Evolutionary conservation across 2,888 invertebrate species (phyloP), one percentile per base, ranked within the genome.

Genomic region (Epinotia bilunana): DNA sequence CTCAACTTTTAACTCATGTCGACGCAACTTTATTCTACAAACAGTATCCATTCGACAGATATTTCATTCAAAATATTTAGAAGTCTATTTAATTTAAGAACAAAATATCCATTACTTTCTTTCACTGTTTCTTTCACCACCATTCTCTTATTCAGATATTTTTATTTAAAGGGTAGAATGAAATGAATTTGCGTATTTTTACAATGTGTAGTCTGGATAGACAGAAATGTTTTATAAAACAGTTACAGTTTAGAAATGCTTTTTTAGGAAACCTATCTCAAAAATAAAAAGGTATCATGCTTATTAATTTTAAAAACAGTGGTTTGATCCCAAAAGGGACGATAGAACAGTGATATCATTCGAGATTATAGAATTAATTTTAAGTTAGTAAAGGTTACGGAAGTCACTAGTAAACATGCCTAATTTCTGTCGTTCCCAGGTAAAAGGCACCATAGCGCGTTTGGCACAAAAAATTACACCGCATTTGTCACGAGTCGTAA

Each of bases 171-270:
- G n/a, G 7, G 7, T 16, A 43, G n/a, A 68, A 28, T 33, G 9
- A 39, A 62, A 6, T 33, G 4, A 18, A 13, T 23, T 55, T 74
- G 62, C 68, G 20, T 43, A 63, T 43, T 53, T 43, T 53, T 73
- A 62, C 73, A 69, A 73, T 68, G 68, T 73, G 68, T 61, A 62
- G 68, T 62, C 62, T 46, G 73, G 1, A 68, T 20, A 73, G 62
- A 20, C n/a, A 13, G 18, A 43, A 23, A 60, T 55, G 16, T 13
- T 61, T 33, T 46, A 33, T 20, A 64, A 11, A 39, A 49, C 57
- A 58, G 0, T 68, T 0, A 60, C n/a, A 58, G 28, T 60, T 46
- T n/a, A 28, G 58, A 60, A 58, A 69, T 60, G 2, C 23, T 1
- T 43, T 68, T 16, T 16, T 18, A 12, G 5, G 33, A 65, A n/a